Evolutionary conservation across 2,888 invertebrate species (phyloP), one percentile per base, ranked within the genome.

Genomic region (Pristionchus japonicus): DNA sequence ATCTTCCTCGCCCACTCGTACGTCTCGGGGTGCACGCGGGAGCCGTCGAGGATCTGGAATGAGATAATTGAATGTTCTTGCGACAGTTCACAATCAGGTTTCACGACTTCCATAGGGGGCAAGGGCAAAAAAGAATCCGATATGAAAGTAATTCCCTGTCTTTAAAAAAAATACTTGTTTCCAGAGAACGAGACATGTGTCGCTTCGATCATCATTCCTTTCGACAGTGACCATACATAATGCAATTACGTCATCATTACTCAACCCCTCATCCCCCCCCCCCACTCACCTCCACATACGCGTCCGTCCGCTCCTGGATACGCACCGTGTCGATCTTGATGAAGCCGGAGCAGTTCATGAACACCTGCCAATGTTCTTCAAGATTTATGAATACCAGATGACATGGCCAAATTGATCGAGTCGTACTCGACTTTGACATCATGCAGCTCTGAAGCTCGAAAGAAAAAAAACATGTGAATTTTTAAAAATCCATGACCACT

Each of bases 1-100:
- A 99, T 99, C 95, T 99, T 99, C 67, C 99, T 96, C 0, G 99
- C 99, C 99, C 99, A 99, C 94, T 99, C 99, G 95, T 99, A 99
- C 0, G 98, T 98, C 95, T 99, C 99, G 0, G 99, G 99, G 95
- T 99, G 99, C 0, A 99, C 98, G 92, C 99, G 96, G 0, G 99
- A 98, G 0, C 98, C 98, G 94, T 99, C 99, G 87, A 99, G 95
- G 1, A 87, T 64, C 87, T 87, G 61, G 2, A 52, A 23, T n/a
- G n/a, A 11, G 98, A 20, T 70, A n/a, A n/a, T n/a, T n/a, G n/a
- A n/a, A n/a, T n/a, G n/a, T n/a, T n/a, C n/a, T n/a, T n/a, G n/a
- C n/a, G n/a, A n/a, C n/a, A n/a, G n/a, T n/a, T n/a, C n/a, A n/a
- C n/a, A n/a, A n/a, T n/a, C n/a, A n/a, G n/a, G n/a, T n/a, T n/a